Conservation (phyloP, 2,113 vertebrate species). For the Xiphorhynchus elegans region DNA sequence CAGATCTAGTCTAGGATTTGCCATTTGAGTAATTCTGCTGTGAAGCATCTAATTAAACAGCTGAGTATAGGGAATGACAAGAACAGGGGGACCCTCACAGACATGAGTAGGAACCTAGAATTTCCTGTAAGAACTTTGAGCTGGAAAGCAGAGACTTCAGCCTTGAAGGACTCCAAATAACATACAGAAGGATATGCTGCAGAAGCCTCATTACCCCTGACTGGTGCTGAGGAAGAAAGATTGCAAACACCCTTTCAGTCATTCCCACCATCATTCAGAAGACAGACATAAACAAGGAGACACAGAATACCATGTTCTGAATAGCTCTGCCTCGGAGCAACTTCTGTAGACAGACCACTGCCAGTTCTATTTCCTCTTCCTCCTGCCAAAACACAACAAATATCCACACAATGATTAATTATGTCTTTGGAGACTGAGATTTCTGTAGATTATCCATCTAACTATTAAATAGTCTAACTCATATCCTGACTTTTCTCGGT, state of each 20-base stretch:
- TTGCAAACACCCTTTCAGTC: not conserved
- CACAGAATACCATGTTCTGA: conserved; percentile 83
- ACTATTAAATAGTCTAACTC: not conserved
- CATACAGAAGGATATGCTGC: not conserved
- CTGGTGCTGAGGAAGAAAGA: not conserved
- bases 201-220: not conserved
- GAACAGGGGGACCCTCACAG: not conserved
- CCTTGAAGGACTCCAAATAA: not conserved
- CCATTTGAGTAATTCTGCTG: not conserved
- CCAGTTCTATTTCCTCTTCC: conserved; percentile 87
- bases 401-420: not conserved
- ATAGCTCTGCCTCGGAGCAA: conserved; percentile 86
- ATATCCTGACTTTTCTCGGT: not conserved
- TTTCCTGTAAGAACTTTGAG: not conserved
- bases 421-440: not conserved
- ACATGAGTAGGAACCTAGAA: not conserved
- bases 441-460: not conserved
- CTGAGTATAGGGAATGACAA: not conserved
- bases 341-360: conserved; percentile 86
- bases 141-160: not conserved
- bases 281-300: not conserved
- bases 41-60: not conserved
- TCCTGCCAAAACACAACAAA: conserved; percentile 73
- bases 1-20: not conserved
- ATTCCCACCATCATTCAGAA: not conserved